Evolutionary conservation across 1,140 invertebrate species (phyloP).

Genomic region (Dolichoris vasculosae): DNA sequence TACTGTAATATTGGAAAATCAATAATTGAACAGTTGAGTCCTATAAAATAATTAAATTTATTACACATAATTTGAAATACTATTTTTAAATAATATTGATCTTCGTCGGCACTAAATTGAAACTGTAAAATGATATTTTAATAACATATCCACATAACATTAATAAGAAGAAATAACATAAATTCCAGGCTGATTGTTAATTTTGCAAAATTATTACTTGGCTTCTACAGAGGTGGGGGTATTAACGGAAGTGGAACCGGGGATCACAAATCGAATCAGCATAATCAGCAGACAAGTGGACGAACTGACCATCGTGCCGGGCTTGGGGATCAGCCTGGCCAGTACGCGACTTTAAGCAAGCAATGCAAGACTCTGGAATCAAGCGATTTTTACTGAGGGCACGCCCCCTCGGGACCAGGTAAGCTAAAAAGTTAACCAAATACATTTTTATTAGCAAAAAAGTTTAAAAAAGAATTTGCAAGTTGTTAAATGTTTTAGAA

Average conservation of each 20-base stretch:
- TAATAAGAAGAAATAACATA: background rate
- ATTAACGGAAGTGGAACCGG: constrained; percentile 71
- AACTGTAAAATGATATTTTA: background rate
- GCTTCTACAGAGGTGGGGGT: constrained; percentile 73
- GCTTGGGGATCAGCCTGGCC: constrained; percentile 78
- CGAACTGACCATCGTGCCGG: constrained; percentile 74
- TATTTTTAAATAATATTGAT: background rate
- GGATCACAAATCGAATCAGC: constrained; percentile 73
- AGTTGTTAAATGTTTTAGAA: no score
- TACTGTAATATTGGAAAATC: no score
- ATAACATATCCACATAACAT: background rate
- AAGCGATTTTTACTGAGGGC: constrained; percentile 93
- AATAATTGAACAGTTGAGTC: no score
- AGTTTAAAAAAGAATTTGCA: no score
- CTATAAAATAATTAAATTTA: no score
- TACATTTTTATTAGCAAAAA: no score
- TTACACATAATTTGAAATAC: no score
- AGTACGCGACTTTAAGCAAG: constrained; percentile 93
- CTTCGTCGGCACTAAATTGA: background rate
- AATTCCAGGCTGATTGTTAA: constrained; percentile 19
- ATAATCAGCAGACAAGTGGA: constrained; percentile 74
- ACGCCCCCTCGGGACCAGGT: constrained; percentile 75
- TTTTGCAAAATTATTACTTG: constrained; percentile 28
- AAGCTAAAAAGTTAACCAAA: no score
- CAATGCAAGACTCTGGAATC: constrained; percentile 96